phyloP scores from a whole-genome alignment of 2,888 invertebrate genomes.

The Deroplatys truncata region DNA sequence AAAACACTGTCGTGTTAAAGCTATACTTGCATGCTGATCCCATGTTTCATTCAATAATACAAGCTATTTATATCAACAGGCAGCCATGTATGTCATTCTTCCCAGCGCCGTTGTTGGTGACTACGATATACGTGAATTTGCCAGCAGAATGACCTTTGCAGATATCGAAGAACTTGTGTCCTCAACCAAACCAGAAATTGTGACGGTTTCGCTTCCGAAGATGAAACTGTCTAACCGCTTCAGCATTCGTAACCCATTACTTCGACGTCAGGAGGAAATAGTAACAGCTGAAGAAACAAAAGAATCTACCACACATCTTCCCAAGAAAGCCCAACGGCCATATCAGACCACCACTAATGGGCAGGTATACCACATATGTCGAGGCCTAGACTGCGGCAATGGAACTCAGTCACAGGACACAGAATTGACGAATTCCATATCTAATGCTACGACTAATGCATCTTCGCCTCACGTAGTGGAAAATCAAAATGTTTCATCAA shows the following conservation, averaged over 20 bases:
- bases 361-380: neutral
- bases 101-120: conserved; percentile 39
- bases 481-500: neutral
- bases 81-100: conserved; percentile 39
- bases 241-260: conserved; percentile 37
- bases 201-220: conserved; percentile 38
- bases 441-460: neutral
- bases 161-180: conserved; percentile 37
- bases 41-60: too few species aligned
- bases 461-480: neutral
- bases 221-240: conserved; percentile 39
- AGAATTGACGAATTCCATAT: neutral
- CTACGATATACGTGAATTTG: conserved; percentile 38
- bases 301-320: neutral
- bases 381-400: neutral
- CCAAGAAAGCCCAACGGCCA: neutral
- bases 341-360: neutral
- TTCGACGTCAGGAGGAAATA: conserved; percentile 33
- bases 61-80: neutral
- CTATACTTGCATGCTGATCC: too few species aligned
- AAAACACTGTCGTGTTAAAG: too few species aligned
- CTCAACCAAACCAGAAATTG: conserved; percentile 31
- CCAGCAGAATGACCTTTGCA: conserved; percentile 33
- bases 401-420: neutral
- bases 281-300: neutral